phyloP scores from a whole-genome alignment of 2,797 vertebrate species.

The Oreortyx pictus region DNA sequence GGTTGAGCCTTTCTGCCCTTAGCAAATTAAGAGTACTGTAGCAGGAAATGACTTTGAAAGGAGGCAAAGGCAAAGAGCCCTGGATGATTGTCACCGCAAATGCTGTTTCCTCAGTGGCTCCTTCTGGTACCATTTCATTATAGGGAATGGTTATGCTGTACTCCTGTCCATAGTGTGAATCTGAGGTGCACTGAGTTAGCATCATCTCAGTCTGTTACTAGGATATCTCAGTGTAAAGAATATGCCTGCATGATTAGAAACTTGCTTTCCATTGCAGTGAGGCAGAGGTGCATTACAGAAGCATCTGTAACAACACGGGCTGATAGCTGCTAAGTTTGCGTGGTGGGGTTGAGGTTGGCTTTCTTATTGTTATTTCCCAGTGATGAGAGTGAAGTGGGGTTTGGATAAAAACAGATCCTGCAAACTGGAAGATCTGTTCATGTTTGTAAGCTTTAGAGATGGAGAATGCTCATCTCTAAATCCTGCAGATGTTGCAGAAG shows the following conservation, averaged over 20 bases:
- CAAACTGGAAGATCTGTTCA: background rate
- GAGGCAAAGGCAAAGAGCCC: background rate
- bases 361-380: background rate
- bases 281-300: background rate
- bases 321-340: background rate
- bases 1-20: constrained; percentile 9
- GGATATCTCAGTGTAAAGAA: background rate
- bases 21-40: background rate
- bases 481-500: constrained; percentile 17
- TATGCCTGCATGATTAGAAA: background rate
- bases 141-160: background rate
- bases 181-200: background rate
- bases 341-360: background rate
- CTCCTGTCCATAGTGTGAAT: background rate
- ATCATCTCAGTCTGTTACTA: background rate
- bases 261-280: background rate
- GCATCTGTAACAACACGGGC: background rate
- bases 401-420: background rate
- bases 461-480: background rate
- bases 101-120: background rate
- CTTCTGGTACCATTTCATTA: background rate
- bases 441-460: background rate
- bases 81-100: background rate
- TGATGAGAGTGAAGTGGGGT: background rate
- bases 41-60: background rate